A percentile compares a stretch with the other conserved stretches of the same genome.
phyloP scores from a whole-genome alignment of 2,888 invertebrate genomes.

The Cerastoderma edule region DNA sequence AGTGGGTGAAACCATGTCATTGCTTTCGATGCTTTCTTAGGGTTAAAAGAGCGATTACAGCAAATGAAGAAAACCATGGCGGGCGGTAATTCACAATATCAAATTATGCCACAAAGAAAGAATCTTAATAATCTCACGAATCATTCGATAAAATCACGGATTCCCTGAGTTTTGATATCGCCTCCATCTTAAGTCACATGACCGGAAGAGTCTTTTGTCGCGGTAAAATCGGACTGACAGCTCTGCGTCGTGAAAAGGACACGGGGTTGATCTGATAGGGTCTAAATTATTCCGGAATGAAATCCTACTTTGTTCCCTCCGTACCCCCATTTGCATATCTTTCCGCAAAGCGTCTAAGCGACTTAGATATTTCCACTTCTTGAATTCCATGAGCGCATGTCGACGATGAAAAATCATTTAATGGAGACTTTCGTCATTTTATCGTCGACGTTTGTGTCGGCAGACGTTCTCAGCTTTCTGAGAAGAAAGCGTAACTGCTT shows the following conservation, averaged over 20 bases:
- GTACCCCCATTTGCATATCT: slow-evolving; percentile 39
- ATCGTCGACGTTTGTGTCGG: background rate
- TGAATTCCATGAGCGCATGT: slow-evolving; percentile 22
- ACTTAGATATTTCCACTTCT: slow-evolving; percentile 35
- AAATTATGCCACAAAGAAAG: no score
- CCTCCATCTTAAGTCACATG: slow-evolving; percentile 16
- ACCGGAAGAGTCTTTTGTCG: slow-evolving; percentile 26
- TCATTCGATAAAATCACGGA: slow-evolving; percentile 17
- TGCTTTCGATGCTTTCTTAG: no score
- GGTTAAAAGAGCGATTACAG: no score
- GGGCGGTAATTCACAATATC: no score
- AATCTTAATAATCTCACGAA: slow-evolving; percentile 9
- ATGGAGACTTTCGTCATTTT: background rate
- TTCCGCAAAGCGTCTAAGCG: slow-evolving; percentile 41
- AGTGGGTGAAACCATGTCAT: no score
- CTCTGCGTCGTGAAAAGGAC: slow-evolving; percentile 19
- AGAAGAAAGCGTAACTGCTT: no score
- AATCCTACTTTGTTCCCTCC: slow-evolving; percentile 20
- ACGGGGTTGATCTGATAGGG: slow-evolving; percentile 23
- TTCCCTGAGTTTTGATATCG: slow-evolving; percentile 14
- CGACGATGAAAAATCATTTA: slow-evolving; percentile 19
- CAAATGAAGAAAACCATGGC: no score
- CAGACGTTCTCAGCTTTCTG: no score
- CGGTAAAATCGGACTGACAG: slow-evolving; percentile 18
- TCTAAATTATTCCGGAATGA: slow-evolving; percentile 15